These are phyloP conservation scores for Synanceia verrucosa DNA, from an alignment of 2,797 vertebrate species.

Conservation along the genomic window DNA sequence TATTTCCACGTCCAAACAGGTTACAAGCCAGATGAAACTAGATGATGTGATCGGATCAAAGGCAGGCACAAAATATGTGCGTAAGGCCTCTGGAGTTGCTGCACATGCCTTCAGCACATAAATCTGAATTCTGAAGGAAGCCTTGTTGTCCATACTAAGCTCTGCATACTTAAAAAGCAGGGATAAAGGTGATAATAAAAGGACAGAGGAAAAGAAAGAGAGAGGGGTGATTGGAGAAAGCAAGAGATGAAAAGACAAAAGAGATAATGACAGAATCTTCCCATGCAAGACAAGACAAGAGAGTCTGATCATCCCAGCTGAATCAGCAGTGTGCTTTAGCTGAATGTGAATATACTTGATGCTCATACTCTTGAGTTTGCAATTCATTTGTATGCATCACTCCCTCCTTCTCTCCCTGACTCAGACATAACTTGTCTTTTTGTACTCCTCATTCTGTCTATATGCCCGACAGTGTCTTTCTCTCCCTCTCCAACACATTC, in stretches of 20 bases:
- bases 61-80: not conserved
- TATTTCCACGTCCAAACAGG: not conserved
- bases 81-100: constrained; percentile 11
- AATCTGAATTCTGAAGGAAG: constrained; percentile 20
- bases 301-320: constrained; percentile 58
- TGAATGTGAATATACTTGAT: constrained; percentile 42
- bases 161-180: constrained; percentile 12
- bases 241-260: constrained; percentile 26
- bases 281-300: constrained; percentile 25
- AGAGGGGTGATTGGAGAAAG: constrained; percentile 3
- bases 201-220: not conserved
- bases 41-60: constrained; percentile 4
- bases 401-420: constrained; percentile 1
- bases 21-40: not conserved
- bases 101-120: constrained; percentile 23
- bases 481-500: constrained; percentile 11
- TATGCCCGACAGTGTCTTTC: constrained; percentile 11
- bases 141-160: constrained; percentile 14
- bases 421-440: constrained; percentile 19
- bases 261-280: constrained; percentile 34
- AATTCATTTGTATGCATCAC: constrained; percentile 48
- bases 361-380: constrained; percentile 26
- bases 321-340: constrained; percentile 56
- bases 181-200: constrained; percentile 9
- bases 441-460: not conserved